These are phyloP conservation scores for Polydesmus complanatus DNA, from an alignment of 2,888 invertebrate genomes.

Conservation along the genomic window DNA sequence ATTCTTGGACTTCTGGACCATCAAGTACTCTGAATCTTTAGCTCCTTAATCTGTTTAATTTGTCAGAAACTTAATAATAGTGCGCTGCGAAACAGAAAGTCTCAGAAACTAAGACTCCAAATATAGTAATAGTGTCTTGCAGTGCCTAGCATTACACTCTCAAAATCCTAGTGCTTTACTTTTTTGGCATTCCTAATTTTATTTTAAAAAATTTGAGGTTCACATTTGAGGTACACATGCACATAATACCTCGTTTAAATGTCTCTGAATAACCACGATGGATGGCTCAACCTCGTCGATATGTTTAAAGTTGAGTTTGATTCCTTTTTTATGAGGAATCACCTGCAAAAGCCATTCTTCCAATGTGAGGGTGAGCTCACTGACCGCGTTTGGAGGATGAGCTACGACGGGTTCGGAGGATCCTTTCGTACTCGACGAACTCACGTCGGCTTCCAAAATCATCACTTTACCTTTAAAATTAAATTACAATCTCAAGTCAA, in stretches of 20 bases:
- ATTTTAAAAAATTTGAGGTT: too few species aligned
- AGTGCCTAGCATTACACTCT: too few species aligned
- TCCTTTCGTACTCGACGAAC: conserved; percentile 27
- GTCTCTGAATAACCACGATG: conserved; percentile 28
- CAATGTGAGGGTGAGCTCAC: conserved; percentile 52
- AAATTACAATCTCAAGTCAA: too few species aligned
- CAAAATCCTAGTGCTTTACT: too few species aligned
- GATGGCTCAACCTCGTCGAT: conserved; percentile 47
- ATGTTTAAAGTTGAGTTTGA: conserved; percentile 78
- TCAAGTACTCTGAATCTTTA: too few species aligned
- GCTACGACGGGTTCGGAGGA: conserved; percentile 61
- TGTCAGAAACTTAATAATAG: too few species aligned
- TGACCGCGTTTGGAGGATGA: conserved; percentile 59
- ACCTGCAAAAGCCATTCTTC: conserved; percentile 52
- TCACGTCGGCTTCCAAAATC: conserved; percentile 77
- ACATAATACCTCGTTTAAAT: conserved; percentile 21
- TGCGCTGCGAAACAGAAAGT: too few species aligned
- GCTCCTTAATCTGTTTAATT: too few species aligned
- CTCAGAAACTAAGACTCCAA: too few species aligned
- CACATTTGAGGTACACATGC: not conserved
- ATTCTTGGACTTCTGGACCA: too few species aligned
- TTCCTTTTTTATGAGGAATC: conserved; percentile 47
- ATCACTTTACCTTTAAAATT: conserved; percentile 49
- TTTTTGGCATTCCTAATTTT: too few species aligned
- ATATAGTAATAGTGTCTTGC: too few species aligned